These are phyloP conservation scores for Drosophila nigritarsus DNA, from an alignment of 2,888 invertebrate species.

Conservation along the genomic window DNA sequence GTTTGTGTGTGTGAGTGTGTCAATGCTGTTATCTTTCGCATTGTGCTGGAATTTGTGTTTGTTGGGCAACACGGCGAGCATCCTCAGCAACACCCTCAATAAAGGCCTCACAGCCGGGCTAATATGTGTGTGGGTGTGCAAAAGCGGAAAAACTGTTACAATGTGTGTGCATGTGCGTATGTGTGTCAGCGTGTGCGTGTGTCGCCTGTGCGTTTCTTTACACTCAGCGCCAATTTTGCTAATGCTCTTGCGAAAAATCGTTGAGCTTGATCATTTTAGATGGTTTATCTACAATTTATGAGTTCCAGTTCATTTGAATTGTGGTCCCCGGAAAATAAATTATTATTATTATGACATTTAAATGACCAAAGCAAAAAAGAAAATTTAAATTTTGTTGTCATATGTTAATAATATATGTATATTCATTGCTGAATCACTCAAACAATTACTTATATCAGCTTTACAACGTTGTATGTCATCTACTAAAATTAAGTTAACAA, in stretches of 20 bases:
- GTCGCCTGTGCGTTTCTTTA: conserved; percentile 13
- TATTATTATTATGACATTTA: too few relatives aligned
- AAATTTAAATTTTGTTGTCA: background rate
- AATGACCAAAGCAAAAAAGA: background rate
- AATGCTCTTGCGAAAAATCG: background rate
- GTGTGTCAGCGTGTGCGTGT: conserved; percentile 21
- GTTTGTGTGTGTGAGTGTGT: conserved; percentile 16
- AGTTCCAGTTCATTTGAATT: background rate
- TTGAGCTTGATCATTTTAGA: background rate
- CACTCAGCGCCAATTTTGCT: conserved; percentile 32
- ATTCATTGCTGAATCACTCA: background rate
- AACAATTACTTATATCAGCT: background rate
- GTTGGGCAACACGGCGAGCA: conserved; percentile 77
- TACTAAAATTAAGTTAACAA: background rate
- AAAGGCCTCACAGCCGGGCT: conserved; percentile 52
- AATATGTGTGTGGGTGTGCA: conserved; percentile 42
- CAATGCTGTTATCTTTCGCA: conserved; percentile 68
- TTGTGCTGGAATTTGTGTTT: conserved; percentile 78
- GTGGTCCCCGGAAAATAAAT: background rate
- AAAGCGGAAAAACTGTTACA: conserved; percentile 67
- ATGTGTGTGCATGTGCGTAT: conserved; percentile 20
- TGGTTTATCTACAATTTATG: background rate
- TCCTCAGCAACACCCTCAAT: conserved; percentile 76
- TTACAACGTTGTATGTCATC: background rate
- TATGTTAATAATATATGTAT: background rate